Evolutionary conservation across 2,113 vertebrate species (phyloP).

Genomic region (Chaetura pelagica): DNA sequence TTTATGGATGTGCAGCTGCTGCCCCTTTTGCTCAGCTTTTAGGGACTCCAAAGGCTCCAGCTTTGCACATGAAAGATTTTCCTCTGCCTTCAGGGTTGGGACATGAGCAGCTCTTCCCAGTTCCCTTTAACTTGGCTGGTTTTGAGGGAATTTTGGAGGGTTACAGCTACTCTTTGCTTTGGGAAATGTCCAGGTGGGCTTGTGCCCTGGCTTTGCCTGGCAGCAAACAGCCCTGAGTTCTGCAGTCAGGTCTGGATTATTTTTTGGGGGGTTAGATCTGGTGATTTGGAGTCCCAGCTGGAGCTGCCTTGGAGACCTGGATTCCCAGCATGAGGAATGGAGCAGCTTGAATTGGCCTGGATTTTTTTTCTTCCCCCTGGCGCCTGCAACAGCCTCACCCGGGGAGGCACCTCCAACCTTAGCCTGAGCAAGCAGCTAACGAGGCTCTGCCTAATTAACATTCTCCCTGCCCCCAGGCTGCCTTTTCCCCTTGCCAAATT

Average conservation of each 20-base stretch:
- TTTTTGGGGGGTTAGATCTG: neutral
- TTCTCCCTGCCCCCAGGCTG: rapidly evolving
- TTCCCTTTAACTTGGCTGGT: neutral
- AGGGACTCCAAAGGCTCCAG: neutral
- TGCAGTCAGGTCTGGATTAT: neutral
- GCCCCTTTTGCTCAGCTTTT: neutral
- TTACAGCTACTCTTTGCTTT: neutral
- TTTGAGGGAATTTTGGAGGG: neutral
- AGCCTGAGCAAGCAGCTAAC: neutral
- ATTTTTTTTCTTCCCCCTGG: neutral
- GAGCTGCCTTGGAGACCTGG: neutral
- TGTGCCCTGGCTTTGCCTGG: neutral
- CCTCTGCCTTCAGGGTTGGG: neutral
- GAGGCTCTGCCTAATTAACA: neutral
- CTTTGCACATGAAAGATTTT: neutral
- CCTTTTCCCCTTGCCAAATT: neutral
- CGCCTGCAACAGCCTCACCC: neutral
- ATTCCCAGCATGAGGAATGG: rapidly evolving
- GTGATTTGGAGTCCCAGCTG: neutral
- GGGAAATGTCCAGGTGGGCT: neutral
- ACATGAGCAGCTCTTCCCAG: rapidly evolving
- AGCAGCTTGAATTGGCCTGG: neutral
- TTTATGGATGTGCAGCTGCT: neutral
- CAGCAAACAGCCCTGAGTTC: neutral
- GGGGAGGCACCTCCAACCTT: neutral